A percentile compares a stretch with the other conserved stretches of the same genome.
These are phyloP conservation scores for Python bivittatus DNA, from an alignment of 2,113 vertebrate species.

Conservation along the genomic window DNA sequence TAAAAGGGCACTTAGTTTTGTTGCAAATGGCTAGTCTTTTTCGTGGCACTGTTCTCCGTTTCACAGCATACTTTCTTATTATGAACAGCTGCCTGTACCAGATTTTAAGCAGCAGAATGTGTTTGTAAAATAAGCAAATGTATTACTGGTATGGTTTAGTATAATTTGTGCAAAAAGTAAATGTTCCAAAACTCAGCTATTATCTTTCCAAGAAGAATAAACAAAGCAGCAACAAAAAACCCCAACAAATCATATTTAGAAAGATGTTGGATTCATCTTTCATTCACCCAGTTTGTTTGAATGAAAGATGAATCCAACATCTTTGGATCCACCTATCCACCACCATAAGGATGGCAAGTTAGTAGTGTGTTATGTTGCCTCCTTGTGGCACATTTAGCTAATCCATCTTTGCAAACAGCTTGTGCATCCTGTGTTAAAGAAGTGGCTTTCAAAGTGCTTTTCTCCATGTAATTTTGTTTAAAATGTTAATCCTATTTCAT, in stretches of 20 bases:
- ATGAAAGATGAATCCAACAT: neutral
- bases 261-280: neutral
- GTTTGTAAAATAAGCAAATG: neutral
- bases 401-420: neutral
- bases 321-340: neutral
- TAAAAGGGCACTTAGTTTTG: neutral
- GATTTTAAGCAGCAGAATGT: neutral
- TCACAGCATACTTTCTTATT: neutral
- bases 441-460: neutral
- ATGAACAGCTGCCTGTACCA: neutral
- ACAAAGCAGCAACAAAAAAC: neutral
- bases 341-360: neutral
- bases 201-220: neutral
- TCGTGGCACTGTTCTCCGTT: neutral
- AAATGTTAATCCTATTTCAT: too few relatives aligned
- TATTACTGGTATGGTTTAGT: neutral
- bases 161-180: neutral
- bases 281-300: too few relatives aligned
- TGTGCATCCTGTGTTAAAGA: neutral
- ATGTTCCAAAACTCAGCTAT: neutral
- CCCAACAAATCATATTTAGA: neutral
- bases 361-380: constrained; percentile 40
- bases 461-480: neutral
- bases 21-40: neutral
- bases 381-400: constrained; percentile 38